A percentile compares a stretch with the other conserved stretches of the same genome.
These are phyloP conservation scores for Petrophora chlorosata DNA, from an alignment of 2,888 invertebrate species.

Conservation along the genomic window DNA sequence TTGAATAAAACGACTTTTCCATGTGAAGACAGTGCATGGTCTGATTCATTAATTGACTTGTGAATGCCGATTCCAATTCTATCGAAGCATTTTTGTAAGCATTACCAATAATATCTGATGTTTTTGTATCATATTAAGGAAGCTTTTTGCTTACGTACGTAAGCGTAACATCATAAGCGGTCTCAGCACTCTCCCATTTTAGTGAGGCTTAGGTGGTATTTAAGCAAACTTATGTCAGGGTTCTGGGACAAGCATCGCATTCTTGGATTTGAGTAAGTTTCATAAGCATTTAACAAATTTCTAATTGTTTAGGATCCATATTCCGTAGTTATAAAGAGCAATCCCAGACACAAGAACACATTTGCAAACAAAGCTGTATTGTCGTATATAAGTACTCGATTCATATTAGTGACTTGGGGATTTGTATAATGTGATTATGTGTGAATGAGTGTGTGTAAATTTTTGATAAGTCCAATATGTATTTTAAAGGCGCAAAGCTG, in stretches of 20 bases:
- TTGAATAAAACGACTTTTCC: too few relatives aligned
- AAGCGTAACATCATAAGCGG: constrained; percentile 14
- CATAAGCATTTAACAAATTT: constrained; percentile 47
- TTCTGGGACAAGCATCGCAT: constrained; percentile 64
- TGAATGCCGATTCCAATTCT: too few relatives aligned
- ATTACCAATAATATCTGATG: too few relatives aligned
- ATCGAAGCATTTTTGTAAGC: constrained; percentile 12
- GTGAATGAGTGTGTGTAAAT: neutral
- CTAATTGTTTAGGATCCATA: constrained; percentile 10
- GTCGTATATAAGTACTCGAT: constrained; percentile 28
- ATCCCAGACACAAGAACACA: constrained; percentile 62
- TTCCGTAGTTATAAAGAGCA: constrained; percentile 43
- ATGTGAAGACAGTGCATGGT: too few relatives aligned
- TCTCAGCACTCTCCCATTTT: too few relatives aligned
- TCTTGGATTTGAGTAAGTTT: constrained; percentile 56
- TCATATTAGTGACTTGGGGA: constrained; percentile 33
- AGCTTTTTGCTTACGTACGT: constrained; percentile 2
- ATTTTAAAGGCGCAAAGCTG: neutral
- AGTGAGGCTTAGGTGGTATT: too few relatives aligned
- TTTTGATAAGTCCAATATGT: neutral
- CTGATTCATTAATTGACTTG: too few relatives aligned
- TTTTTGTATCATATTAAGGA: neutral
- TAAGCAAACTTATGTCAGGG: constrained; percentile 52
- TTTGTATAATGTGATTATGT: neutral
- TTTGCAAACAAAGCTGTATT: constrained; percentile 33